Percentiles rank a stretch among this genome's conserved stretches.
Conservation (phyloP, 2,113 vertebrate genomes). For the Corynorhinus townsendii region DNA sequence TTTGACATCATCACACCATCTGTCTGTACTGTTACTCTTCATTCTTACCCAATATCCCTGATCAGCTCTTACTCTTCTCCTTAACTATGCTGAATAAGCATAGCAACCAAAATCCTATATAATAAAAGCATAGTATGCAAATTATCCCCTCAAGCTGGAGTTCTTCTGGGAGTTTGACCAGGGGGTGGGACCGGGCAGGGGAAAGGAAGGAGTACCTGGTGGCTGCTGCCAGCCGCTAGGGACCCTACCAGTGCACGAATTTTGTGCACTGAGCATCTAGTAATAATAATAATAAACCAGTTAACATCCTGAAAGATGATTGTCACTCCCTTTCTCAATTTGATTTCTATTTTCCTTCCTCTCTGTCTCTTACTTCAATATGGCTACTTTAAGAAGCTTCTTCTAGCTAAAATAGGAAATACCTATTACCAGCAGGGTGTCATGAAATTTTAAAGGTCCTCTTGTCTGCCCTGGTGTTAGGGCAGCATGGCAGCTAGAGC, state of each 20-base stretch:
- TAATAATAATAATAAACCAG: no score
- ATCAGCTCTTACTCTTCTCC: background rate
- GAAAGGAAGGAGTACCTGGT: no score
- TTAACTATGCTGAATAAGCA: background rate
- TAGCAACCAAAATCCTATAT: background rate
- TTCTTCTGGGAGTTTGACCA: no score
- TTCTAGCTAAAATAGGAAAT: background rate
- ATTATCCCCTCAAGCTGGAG: no score
- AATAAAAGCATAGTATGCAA: no score
- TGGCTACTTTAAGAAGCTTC: background rate
- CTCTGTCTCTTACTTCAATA: background rate
- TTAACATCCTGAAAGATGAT: background rate
- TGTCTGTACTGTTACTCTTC: background rate
- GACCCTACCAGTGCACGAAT: no score
- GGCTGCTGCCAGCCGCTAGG: no score
- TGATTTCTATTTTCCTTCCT: background rate
- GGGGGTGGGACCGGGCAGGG: no score
- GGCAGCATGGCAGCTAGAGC: background rate
- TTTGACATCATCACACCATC: background rate
- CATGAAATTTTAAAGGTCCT: conserved; percentile 47
- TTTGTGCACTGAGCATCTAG: no score
- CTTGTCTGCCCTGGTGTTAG: background rate
- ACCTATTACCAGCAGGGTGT: background rate
- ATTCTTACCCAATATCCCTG: background rate
- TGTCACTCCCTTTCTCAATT: background rate